These are phyloP conservation scores for Monomorium pharaonis DNA, from an alignment of 1,140 invertebrate genomes.

Conservation along the genomic window DNA sequence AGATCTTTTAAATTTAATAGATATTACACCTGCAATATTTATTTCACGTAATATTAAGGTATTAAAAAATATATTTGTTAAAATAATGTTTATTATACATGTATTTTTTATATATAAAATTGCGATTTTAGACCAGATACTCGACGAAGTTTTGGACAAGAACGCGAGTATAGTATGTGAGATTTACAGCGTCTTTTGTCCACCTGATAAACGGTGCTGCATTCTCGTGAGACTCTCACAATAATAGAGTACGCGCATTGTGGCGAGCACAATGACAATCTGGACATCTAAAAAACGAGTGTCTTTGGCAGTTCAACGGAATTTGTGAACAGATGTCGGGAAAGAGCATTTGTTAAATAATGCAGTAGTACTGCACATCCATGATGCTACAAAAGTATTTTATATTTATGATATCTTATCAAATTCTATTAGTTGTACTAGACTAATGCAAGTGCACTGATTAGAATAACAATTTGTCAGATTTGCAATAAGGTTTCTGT, in stretches of 20 bases:
- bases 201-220: constrained; percentile 61
- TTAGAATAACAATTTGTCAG: not conserved
- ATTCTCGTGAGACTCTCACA: constrained; percentile 30
- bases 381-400: constrained; percentile 10
- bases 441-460: not conserved
- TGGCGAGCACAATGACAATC: constrained; percentile 67
- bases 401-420: not conserved
- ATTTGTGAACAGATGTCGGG: constrained; percentile 30
- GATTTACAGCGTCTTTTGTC: constrained; percentile 51
- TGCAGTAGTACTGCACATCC: not conserved
- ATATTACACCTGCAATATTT: not conserved
- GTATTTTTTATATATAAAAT: not conserved
- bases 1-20: not conserved
- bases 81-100: not conserved
- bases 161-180: not conserved
- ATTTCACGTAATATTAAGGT: not conserved
- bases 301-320: constrained; percentile 63
- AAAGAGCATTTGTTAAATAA: constrained; percentile 49
- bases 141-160: not conserved
- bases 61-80: not conserved
- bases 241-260: constrained; percentile 65
- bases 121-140: not conserved
- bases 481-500: not conserved
- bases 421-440: not conserved
- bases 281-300: constrained; percentile 65